phyloP scores from a whole-genome alignment of 2,797 vertebrate species.

The Neosilurus hyrtlii region DNA sequence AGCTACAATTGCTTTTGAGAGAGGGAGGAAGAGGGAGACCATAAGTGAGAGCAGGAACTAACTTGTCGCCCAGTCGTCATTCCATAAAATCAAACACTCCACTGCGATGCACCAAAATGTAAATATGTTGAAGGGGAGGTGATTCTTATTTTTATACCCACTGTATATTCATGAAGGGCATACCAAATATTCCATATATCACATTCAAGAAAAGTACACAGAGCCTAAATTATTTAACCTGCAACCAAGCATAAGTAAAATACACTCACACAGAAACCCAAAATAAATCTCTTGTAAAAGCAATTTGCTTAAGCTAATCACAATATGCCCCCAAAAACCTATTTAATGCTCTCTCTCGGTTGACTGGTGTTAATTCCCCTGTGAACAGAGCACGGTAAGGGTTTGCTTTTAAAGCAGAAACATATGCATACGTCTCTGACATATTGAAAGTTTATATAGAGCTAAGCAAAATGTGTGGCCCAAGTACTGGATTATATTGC shows the following conservation, averaged over 20 bases:
- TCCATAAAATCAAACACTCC: neutral
- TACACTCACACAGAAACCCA: conserved; percentile 19
- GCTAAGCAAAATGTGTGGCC: conserved; percentile 12
- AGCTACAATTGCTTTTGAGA: neutral
- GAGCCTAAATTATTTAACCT: conserved; percentile 31
- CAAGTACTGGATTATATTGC: neutral
- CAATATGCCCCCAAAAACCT: conserved; percentile 32
- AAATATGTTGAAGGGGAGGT: too few relatives aligned
- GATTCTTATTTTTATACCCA: too few relatives aligned
- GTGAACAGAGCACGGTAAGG: neutral
- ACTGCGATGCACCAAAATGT: neutral
- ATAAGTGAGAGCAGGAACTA: neutral
- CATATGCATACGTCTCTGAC: conserved; percentile 13
- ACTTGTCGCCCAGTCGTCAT: neutral
- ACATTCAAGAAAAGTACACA: neutral
- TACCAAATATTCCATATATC: neutral
- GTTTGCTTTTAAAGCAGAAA: conserved; percentile 36
- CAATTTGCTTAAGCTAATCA: conserved; percentile 50
- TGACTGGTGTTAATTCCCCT: conserved; percentile 37
- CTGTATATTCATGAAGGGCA: neutral
- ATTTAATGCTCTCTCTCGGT: conserved; percentile 31
- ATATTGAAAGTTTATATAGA: conserved; percentile 16
- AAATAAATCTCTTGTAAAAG: conserved; percentile 46
- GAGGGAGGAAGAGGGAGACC: neutral
- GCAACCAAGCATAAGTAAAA: conserved; percentile 37